Base-by-base conservation (phyloP, 2,113 vertebrate species). In the Datnioides undecimradiatus region DNA sequence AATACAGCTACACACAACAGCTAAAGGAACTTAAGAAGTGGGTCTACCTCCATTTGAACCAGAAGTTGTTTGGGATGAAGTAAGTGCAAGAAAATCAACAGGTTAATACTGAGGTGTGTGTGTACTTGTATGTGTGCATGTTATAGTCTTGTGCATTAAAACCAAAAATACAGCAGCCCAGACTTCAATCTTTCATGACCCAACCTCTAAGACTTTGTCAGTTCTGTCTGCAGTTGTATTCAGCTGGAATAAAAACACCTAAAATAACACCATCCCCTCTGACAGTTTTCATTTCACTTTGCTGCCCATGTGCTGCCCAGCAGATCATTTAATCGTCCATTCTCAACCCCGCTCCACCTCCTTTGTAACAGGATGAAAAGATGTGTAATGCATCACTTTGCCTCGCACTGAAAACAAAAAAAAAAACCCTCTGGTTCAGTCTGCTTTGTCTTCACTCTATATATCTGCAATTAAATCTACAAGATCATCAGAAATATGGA, bases 211-310 rank as follows among this genome's bases (percentile, higher is more conserved):
- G 43, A 58, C 52, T 75, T 65, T 72, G 72, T 72, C 49, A 54
- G 4, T 52, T 63, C 68, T 55, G 40, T 29, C 76, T 79, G 59
- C 54, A 27, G 1, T 27, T 43, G 68, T 80, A 52, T 73, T 82
- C 68, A 77, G 31, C 12, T 10, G 13, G 66, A 82, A 74, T 69
- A 84, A 27, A 87, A 76, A 83, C 31, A 67, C 21, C 29, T 41
- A 63, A 76, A 84, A 82, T 67, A 66, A 73, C 40, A 73, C 16
- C 41, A 69, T 69, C 85, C 36, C 70, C 43, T 63, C 31, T 71
- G 73, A 76, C 65, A 59, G 72, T 70, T 83, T 80, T 65, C 70
- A 69, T 85, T 85, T 82, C 52, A 80, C n/a, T 74, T 59, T 82
- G 59, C 36, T 19, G 60, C 77, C 48, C 8, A 13, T 25, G 45